A percentile compares a stretch with the other conserved stretches of the same genome.
Conservation (phyloP, 2,113 vertebrate species). For the Alces alces region DNA sequence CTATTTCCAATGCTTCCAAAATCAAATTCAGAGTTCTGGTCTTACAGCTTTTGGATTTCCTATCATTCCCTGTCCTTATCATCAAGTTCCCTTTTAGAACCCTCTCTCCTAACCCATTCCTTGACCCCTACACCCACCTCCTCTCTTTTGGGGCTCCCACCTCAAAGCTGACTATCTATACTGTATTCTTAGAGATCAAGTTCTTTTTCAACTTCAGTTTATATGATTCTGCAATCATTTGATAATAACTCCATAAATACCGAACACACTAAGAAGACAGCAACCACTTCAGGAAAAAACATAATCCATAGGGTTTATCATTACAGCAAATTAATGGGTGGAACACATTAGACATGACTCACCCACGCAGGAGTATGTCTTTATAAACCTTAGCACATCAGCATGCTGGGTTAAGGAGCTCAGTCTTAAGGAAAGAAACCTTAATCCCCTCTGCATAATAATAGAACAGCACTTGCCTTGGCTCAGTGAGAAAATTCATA, state of each 20-base stretch:
- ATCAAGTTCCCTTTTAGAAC: neutral
- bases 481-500: neutral
- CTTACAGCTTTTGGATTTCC: neutral
- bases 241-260: conserved; percentile 15
- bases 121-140: neutral
- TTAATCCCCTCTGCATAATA: neutral
- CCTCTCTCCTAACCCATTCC: neutral
- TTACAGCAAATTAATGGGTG: conserved; percentile 4
- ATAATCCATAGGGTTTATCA: neutral
- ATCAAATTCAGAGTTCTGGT: neutral
- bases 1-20: neutral
- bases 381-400: neutral
- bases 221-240: neutral
- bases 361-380: neutral
- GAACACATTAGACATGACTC: neutral
- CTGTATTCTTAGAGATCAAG: neutral
- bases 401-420: neutral
- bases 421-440: neutral
- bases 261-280: neutral
- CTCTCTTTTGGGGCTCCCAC: neutral
- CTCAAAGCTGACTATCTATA: neutral
- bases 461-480: neutral
- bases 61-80: neutral
- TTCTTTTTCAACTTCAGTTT: neutral
- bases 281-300: neutral